These are phyloP conservation scores for Naja naja DNA, from an alignment of 2,113 vertebrate genomes.

Conservation along the genomic window DNA sequence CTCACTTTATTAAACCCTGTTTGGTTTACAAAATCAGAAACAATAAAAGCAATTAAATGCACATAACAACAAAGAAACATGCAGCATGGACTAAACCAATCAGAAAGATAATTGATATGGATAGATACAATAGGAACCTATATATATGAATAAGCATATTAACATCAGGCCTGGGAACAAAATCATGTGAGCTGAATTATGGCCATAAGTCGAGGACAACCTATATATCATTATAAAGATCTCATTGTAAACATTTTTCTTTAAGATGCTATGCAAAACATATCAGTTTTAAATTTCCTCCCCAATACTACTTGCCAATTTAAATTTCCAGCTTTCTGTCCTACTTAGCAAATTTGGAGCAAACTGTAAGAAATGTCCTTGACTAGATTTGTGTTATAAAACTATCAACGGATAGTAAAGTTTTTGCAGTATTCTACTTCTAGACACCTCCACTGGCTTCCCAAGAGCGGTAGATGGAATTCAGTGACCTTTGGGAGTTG, in stretches of 20 bases:
- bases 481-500: neutral
- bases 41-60: neutral
- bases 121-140: neutral
- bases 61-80: neutral
- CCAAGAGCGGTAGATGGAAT: neutral
- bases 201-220: too few relatives aligned
- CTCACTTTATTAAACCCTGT: neutral
- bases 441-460: neutral
- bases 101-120: neutral
- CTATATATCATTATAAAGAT: rapidly evolving
- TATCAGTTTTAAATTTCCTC: neutral
- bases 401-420: neutral
- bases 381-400: neutral
- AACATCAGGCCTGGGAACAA: neutral
- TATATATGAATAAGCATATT: neutral
- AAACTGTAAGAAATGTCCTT: neutral
- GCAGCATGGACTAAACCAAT: neutral
- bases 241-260: too few relatives aligned
- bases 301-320: neutral
- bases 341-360: neutral
- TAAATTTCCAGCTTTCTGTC: neutral
- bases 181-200: neutral
- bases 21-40: neutral
- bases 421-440: neutral
- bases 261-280: neutral